phyloP scores from a whole-genome alignment of 2,888 invertebrate species.

The Spisula solida region DNA sequence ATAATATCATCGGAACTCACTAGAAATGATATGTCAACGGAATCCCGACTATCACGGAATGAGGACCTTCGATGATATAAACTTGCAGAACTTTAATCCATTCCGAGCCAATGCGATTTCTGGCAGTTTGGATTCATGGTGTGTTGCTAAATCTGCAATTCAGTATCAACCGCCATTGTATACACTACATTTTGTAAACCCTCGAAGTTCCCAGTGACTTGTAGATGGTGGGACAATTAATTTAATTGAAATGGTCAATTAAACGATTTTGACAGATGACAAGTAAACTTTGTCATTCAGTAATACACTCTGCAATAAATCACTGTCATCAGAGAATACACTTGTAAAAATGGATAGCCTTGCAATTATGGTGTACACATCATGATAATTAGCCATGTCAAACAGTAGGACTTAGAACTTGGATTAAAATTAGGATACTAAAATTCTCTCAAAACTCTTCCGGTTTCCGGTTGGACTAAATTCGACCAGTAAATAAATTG shows the following conservation, averaged over 20 bases:
- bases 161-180: too few relatives aligned
- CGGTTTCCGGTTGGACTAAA: conserved; percentile 66
- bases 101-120: too few relatives aligned
- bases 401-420: background rate
- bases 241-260: background rate
- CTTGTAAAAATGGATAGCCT: background rate
- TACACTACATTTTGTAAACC: too few relatives aligned
- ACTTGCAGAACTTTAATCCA: too few relatives aligned
- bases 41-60: too few relatives aligned
- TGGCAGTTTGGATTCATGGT: too few relatives aligned
- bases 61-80: too few relatives aligned
- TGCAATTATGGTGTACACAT: background rate
- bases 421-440: background rate
- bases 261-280: conserved; percentile 20
- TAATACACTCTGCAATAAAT: background rate
- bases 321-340: background rate
- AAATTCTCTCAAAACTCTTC: conserved; percentile 49
- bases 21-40: too few relatives aligned
- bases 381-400: background rate
- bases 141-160: too few relatives aligned
- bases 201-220: background rate
- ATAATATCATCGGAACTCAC: too few relatives aligned
- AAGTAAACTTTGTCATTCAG: background rate
- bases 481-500: conserved; percentile 58
- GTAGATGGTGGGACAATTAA: background rate